These are phyloP conservation scores for Protonibea diacanthus DNA, from an alignment of 2,797 vertebrate species.

Conservation along the genomic window DNA sequence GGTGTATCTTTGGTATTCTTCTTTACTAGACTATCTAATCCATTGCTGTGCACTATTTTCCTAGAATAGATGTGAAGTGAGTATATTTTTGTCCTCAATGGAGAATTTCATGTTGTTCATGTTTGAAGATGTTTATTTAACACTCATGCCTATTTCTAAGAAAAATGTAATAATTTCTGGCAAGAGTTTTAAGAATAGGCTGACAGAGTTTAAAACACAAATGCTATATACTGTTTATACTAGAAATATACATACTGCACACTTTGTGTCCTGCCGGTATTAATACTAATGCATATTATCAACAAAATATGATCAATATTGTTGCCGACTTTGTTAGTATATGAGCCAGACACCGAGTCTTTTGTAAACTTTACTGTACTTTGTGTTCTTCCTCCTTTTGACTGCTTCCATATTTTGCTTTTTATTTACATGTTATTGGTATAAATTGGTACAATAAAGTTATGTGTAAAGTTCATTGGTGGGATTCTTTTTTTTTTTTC, in stretches of 20 bases:
- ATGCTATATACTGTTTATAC: constrained; percentile 54
- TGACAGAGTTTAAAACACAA: constrained; percentile 37
- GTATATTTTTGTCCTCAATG: constrained; percentile 81
- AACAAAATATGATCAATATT: constrained; percentile 32
- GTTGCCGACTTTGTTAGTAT: constrained; percentile 38
- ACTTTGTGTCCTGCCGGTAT: constrained; percentile 49
- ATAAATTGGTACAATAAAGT: constrained; percentile 79
- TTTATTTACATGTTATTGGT: constrained; percentile 72
- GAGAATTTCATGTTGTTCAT: constrained; percentile 61
- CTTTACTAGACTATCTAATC: constrained; percentile 68
- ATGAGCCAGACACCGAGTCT: constrained; percentile 39
- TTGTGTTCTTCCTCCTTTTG: constrained; percentile 60
- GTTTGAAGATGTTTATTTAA: constrained; percentile 67
- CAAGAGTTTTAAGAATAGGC: constrained; percentile 37
- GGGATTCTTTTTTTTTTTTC: not conserved
- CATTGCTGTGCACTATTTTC: constrained; percentile 82
- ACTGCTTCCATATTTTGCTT: constrained; percentile 65
- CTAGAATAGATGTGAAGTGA: constrained; percentile 77
- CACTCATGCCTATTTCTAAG: constrained; percentile 47
- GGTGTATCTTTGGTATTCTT: constrained; percentile 71
- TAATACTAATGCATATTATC: constrained; percentile 40
- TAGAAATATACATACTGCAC: constrained; percentile 48
- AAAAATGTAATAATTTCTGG: constrained; percentile 29
- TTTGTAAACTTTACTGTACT: constrained; percentile 70
- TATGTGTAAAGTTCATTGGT: constrained; percentile 48